These are phyloP conservation scores for Drosophila lacertosa DNA, from an alignment of 1,140 invertebrate genomes.

Conservation along the genomic window DNA sequence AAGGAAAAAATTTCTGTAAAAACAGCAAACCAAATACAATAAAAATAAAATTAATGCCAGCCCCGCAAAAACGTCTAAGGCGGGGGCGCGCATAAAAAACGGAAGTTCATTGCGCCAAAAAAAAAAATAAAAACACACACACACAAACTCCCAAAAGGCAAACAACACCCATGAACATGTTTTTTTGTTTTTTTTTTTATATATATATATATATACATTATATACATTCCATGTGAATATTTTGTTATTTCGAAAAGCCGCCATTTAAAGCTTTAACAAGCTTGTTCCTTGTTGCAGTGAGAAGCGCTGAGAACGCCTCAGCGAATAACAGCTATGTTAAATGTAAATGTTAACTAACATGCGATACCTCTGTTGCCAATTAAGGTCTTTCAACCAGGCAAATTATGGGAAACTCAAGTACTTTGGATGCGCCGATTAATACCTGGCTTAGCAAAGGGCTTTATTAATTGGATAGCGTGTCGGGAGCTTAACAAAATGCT, in stretches of 20 bases:
- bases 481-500: slow-evolving; percentile 1
- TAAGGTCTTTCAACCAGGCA: neutral
- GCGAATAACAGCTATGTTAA: slow-evolving; percentile 10
- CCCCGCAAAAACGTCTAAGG: slow-evolving; percentile 22
- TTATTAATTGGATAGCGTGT: slow-evolving; percentile 13
- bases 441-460: neutral
- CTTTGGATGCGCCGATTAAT: neutral
- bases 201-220: neutral
- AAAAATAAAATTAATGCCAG: slow-evolving; percentile 64
- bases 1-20: slow-evolving; percentile 32
- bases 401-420: neutral
- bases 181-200: too few species aligned
- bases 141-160: slow-evolving; percentile 3
- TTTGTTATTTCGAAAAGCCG: neutral
- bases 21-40: slow-evolving; percentile 56
- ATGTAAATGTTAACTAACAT: slow-evolving; percentile 43
- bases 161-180: too few species aligned
- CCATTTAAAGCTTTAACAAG: slow-evolving; percentile 13
- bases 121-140: slow-evolving; percentile 3
- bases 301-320: slow-evolving; percentile 22
- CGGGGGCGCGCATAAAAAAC: slow-evolving; percentile 58
- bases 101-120: slow-evolving; percentile 66
- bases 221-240: neutral
- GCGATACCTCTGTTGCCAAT: slow-evolving; percentile 33
- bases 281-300: slow-evolving; percentile 14